Percentiles rank a stretch among this genome's conserved stretches.
phyloP scores from a whole-genome alignment of 2,888 invertebrate genomes.

The Drosophila austrosaltans region DNA sequence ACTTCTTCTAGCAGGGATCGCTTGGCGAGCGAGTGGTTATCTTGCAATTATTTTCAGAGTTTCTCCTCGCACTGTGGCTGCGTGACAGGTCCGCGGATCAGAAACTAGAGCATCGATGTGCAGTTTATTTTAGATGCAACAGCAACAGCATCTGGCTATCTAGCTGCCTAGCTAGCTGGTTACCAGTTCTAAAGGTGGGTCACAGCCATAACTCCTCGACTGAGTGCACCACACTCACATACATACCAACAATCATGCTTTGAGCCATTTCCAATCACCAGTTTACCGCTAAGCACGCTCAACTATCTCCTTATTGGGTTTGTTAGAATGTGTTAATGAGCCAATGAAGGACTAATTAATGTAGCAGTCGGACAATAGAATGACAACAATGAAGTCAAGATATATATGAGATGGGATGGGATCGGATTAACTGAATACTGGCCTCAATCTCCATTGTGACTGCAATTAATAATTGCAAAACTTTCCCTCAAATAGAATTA shows the following conservation, averaged over 20 bases:
- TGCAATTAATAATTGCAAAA: slow-evolving; percentile 44
- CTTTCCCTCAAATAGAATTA: slow-evolving; percentile 59
- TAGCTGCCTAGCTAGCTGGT: slow-evolving; percentile 47
- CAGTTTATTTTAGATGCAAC: slow-evolving; percentile 55
- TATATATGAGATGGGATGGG: neutral
- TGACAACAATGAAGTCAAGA: neutral
- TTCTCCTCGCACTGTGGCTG: slow-evolving; percentile 65
- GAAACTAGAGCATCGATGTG: slow-evolving; percentile 77
- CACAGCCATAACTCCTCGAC: slow-evolving; percentile 77
- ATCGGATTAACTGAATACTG: neutral
- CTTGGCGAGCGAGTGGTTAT: slow-evolving; percentile 4
- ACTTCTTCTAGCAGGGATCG: slow-evolving; percentile 38
- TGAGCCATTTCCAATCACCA: slow-evolving; percentile 67
- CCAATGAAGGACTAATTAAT: slow-evolving; percentile 35
- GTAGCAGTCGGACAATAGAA: slow-evolving; percentile 13
- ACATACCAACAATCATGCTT: slow-evolving; percentile 36
- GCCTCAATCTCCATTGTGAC: neutral
- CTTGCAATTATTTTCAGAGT: slow-evolving; percentile 76
- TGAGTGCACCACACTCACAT: slow-evolving; percentile 22
- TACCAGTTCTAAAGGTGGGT: slow-evolving; percentile 81
- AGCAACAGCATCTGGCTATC: slow-evolving; percentile 25
- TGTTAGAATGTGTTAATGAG: slow-evolving; percentile 65
- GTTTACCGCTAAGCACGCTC: slow-evolving; percentile 65
- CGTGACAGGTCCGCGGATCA: slow-evolving; percentile 79
- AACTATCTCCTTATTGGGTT: slow-evolving; percentile 65